Evolutionary conservation across 2,888 invertebrate species (phyloP).

Genomic region (Argyresthia albistria): DNA sequence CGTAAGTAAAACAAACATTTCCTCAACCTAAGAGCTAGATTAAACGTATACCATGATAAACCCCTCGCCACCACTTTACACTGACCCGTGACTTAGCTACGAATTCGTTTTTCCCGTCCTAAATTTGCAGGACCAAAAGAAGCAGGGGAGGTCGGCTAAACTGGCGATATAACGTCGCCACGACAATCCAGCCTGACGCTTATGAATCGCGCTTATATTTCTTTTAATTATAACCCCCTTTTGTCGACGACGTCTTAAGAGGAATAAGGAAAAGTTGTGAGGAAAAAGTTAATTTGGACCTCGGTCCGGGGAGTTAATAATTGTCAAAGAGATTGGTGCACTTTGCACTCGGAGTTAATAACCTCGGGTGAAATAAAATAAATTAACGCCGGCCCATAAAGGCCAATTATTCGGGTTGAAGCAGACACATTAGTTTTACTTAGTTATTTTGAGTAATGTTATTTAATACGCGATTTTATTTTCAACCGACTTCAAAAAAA

Average conservation of each 20-base stretch:
- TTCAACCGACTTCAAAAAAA: no score
- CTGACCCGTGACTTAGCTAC: no score
- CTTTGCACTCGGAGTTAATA: no score
- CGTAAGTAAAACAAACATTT: constrained; percentile 2
- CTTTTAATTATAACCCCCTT: constrained; percentile 62
- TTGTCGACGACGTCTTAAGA: constrained; percentile 16
- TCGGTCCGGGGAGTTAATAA: background rate
- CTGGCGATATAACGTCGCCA: constrained; percentile 48
- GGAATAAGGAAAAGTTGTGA: background rate
- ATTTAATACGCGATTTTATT: no score
- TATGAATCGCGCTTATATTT: constrained; percentile 70
- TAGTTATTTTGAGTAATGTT: no score
- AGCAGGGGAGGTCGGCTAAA: constrained; percentile 20
- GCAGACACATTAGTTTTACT: no score
- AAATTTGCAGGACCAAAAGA: background rate
- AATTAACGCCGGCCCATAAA: no score
- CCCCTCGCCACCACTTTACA: constrained; percentile 16
- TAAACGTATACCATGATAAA: constrained; percentile 59
- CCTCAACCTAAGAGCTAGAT: constrained; percentile 58
- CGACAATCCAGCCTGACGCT: constrained; percentile 54
- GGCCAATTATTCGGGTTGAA: no score
- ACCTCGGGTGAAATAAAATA: no score
- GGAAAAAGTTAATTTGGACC: background rate
- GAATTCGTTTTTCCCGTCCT: no score
- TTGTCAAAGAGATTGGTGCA: background rate